A percentile compares a stretch with the other conserved stretches of the same genome.
Conservation (phyloP, 1,140 invertebrate species). For the Paraescarpia echinospica region DNA sequence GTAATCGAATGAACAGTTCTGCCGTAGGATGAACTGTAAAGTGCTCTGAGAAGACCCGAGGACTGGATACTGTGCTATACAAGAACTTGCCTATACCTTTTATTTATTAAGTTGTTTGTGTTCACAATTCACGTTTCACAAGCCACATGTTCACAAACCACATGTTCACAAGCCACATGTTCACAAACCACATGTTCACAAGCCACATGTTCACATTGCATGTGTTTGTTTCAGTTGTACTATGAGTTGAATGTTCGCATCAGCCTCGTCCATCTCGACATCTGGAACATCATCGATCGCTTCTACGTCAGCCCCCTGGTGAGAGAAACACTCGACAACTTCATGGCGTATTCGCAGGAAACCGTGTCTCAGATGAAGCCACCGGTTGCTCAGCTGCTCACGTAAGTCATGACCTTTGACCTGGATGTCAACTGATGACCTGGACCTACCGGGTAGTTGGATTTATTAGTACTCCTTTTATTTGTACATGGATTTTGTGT, state of each 20-base stretch:
- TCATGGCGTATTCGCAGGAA: constrained; percentile 8
- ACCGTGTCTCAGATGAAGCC: constrained; percentile 11
- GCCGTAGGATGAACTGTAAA: no score
- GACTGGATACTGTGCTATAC: no score
- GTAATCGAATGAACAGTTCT: no score
- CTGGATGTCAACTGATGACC: background rate
- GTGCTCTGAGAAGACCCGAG: no score
- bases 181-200: no score
- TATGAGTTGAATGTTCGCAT: constrained; percentile 5
- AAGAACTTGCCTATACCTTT: no score
- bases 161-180: no score
- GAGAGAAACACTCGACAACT: background rate
- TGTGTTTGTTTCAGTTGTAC: background rate
- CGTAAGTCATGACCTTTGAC: constrained; percentile 32
- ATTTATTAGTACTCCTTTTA: background rate
- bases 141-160: no score
- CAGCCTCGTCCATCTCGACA: constrained; percentile 3
- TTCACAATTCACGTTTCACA: no score
- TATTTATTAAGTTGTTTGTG: no score
- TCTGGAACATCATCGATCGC: constrained; percentile 16
- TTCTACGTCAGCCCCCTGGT: background rate
- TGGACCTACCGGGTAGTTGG: background rate
- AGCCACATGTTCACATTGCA: background rate
- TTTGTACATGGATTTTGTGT: background rate
- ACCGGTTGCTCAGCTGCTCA: constrained; percentile 15